Evolutionary conservation across 2,113 vertebrate genomes (phyloP).

Genomic region (Pseudopipra pipra): DNA sequence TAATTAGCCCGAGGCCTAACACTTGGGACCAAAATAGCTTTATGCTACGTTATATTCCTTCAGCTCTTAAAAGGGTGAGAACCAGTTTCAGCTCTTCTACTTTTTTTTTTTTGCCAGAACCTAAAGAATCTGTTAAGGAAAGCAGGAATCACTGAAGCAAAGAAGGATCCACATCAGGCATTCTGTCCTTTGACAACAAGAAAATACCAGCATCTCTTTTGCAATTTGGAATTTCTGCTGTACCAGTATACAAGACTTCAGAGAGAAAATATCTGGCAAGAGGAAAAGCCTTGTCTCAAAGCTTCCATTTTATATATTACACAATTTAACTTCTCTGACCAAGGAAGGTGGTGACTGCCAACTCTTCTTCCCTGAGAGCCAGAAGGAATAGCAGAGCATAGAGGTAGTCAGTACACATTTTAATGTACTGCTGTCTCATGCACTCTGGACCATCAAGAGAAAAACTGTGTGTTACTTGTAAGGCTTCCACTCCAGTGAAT

Average conservation of each 20-base stretch:
- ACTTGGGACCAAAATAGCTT: background rate
- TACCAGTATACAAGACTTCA: background rate
- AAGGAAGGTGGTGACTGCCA: background rate
- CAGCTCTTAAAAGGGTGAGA: background rate
- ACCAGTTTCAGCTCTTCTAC: background rate
- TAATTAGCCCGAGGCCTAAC: background rate
- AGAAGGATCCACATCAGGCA: background rate
- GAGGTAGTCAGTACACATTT: background rate
- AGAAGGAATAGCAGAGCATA: background rate
- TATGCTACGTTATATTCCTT: background rate
- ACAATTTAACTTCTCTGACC: background rate
- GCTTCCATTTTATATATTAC: background rate
- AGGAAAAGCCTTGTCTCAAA: background rate
- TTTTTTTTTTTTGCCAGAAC: background rate
- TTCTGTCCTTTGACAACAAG: background rate
- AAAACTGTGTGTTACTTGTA: background rate
- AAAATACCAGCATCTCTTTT: background rate
- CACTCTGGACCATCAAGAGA: background rate
- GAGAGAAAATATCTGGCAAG: background rate
- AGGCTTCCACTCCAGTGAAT: background rate
- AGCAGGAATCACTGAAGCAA: background rate
- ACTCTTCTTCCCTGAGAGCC: background rate
- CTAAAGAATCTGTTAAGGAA: background rate
- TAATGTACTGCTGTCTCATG: background rate
- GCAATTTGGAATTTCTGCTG: background rate